Conservation (phyloP, 2,113 vertebrate genomes). For the Dinomys branickii region DNA sequence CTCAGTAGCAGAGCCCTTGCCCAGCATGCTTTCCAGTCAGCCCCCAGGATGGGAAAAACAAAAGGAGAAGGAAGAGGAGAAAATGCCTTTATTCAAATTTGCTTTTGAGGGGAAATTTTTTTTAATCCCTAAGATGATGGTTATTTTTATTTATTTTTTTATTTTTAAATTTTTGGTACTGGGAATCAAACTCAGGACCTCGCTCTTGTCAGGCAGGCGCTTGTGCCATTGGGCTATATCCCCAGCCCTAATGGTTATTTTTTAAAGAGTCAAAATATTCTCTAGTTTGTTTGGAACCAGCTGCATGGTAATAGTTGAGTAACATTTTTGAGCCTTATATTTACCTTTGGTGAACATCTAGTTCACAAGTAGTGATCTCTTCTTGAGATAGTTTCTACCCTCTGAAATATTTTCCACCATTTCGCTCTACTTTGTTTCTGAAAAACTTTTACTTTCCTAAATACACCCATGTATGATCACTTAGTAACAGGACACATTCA, state of each 20-base stretch:
- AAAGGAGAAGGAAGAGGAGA: not conserved
- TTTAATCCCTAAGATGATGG: not conserved
- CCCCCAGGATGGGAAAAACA: not conserved
- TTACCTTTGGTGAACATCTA: not conserved
- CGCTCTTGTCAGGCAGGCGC: too few relatives aligned
- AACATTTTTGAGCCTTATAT: not conserved
- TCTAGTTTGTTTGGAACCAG: not conserved
- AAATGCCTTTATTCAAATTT: slow-evolving; percentile 42
- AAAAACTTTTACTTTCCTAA: not conserved
- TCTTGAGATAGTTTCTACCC: not conserved
- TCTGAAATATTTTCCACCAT: slow-evolving; percentile 1
- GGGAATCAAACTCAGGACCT: too few relatives aligned
- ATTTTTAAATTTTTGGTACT: too few relatives aligned
- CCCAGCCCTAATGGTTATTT: too few relatives aligned
- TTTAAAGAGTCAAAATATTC: not conserved
- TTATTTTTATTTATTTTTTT: too few relatives aligned
- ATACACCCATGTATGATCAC: not conserved
- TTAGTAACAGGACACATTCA: not conserved
- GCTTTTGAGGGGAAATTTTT: not conserved
- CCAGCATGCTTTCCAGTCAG: not conserved
- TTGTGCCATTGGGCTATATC: too few relatives aligned
- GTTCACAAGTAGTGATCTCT: not conserved
- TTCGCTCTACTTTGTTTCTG: not conserved
- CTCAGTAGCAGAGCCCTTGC: not conserved
- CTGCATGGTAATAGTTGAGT: not conserved